Conservation (phyloP, 2,797 vertebrate species). For the Myiotriccus ornatus region DNA sequence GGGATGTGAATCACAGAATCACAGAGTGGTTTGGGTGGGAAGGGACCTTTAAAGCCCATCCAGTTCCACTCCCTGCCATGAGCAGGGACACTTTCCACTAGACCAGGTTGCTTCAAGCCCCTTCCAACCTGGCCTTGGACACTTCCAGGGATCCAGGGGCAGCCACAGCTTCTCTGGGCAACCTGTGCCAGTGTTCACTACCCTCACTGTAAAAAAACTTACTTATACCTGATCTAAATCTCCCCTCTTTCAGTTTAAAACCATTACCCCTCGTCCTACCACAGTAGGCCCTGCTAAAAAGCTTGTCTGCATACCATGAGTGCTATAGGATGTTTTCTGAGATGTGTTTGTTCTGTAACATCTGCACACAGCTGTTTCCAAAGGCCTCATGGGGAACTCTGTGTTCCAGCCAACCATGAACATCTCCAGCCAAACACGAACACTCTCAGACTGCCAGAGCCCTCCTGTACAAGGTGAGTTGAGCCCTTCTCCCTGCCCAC, state of each 20-base stretch:
- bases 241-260: not conserved
- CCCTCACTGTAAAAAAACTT: not conserved
- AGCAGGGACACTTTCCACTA: not conserved
- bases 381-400: not conserved
- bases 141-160: not conserved
- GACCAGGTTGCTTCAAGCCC: not conserved
- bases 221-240: not conserved
- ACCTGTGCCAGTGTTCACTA: fast-evolving
- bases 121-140: not conserved
- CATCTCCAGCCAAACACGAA: not conserved
- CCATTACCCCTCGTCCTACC: not conserved
- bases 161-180: not conserved
- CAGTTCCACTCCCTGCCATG: not conserved
- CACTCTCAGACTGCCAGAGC: fast-evolving
- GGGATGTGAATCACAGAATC: not conserved
- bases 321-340: not conserved
- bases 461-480: not conserved
- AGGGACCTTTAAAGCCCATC: not conserved
- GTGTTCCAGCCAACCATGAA: not conserved
- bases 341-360: not conserved
- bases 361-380: not conserved
- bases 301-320: not conserved
- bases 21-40: not conserved
- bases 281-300: not conserved
- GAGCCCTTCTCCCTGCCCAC: not conserved